Evolutionary conservation across 2,797 vertebrate species (phyloP).

Genomic region (Champsocephalus gunnari): DNA sequence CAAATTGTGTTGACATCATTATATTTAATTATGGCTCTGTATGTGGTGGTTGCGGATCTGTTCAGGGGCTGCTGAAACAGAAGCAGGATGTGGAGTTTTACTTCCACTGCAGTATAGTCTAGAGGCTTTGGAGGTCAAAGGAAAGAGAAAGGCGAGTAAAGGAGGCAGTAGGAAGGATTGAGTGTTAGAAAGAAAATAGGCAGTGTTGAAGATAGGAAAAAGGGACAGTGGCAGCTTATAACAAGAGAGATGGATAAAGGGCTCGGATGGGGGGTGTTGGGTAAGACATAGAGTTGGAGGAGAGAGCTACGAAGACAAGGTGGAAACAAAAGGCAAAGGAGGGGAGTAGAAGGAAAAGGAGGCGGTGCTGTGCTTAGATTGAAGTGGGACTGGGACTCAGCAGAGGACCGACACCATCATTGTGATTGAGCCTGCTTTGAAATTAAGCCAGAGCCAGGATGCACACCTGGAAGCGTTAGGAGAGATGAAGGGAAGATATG

Average conservation of each 20-base stretch:
- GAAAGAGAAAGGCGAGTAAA: slow-evolving; percentile 40
- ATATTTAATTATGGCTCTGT: slow-evolving; percentile 49
- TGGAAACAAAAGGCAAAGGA: slow-evolving; percentile 49
- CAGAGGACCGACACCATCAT: slow-evolving; percentile 56
- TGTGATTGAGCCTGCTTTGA: slow-evolving; percentile 68
- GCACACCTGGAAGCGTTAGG: slow-evolving; percentile 69
- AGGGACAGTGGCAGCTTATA: slow-evolving; percentile 22
- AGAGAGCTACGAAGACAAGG: slow-evolving; percentile 50
- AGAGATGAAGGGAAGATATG: slow-evolving; percentile 65
- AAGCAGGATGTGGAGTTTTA: slow-evolving; percentile 33
- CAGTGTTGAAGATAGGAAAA: slow-evolving; percentile 17
- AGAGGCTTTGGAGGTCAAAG: slow-evolving; percentile 41
- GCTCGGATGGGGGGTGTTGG: slow-evolving; percentile 15
- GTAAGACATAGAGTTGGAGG: slow-evolving; percentile 29
- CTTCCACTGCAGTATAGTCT: slow-evolving; percentile 35
- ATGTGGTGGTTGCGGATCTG: slow-evolving; percentile 16
- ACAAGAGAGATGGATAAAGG: slow-evolving; percentile 27
- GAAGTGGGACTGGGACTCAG: slow-evolving; percentile 64
- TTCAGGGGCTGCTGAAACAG: slow-evolving; percentile 38
- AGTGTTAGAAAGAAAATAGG: slow-evolving; percentile 46
- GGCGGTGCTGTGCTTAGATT: slow-evolving; percentile 54
- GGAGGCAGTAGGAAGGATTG: slow-evolving; percentile 41
- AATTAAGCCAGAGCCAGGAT: slow-evolving; percentile 52
- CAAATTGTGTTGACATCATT: slow-evolving; percentile 47
- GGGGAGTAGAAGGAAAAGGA: slow-evolving; percentile 20